Base-by-base conservation (phyloP, 2,113 vertebrate species). In the Oncorhynchus kisutch region DNA sequence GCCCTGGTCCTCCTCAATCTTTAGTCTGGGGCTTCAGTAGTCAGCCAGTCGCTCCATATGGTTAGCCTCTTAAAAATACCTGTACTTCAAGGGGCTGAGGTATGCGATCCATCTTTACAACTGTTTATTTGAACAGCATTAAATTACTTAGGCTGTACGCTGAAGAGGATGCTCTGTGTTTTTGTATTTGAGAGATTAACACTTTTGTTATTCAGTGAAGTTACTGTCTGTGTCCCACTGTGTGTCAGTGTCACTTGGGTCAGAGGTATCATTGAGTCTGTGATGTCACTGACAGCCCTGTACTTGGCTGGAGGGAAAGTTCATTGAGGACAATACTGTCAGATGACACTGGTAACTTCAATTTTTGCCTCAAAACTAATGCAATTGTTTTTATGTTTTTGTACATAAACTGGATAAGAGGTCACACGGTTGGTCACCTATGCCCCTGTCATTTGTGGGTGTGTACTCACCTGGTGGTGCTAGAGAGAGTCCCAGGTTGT, bases 241-340 rank as follows among this genome's bases (percentile, higher is more conserved):
- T 45, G 9, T 45, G 39, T 11, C 39, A 45, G 39, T 45, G 39
- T 45, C 39, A 45, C 39, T 45, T 45, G 39, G 39, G 39, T 9
- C 39, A 45, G 39, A 3, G 39, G 9, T 45, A 45, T 45, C 9
- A 12, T 12, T 67, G 25, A 22, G 5, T 67, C 65, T 24, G 65
- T 29, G 65, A 22, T 31, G 13, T 16, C 65, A 29, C 25, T 67
- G 65, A 67, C 65, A 29, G 25, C 65, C 13, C 5, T 54, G 51
- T 29, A 29, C 14, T 4, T 29, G 25, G 18, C 65, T 67, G 65
- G 24, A 67, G 25, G 65, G 25, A 2, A 54, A 18, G 4, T 4
- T 54, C 51, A 54, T 16, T 79, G 75, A 76, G 79, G 77, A 74
- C 71, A 49, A 59, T 8, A 5, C 54, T 1, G 77, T 75, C 80